phyloP scores from a whole-genome alignment of 2,113 vertebrate genomes.

The Budorcas taxicolor region DNA sequence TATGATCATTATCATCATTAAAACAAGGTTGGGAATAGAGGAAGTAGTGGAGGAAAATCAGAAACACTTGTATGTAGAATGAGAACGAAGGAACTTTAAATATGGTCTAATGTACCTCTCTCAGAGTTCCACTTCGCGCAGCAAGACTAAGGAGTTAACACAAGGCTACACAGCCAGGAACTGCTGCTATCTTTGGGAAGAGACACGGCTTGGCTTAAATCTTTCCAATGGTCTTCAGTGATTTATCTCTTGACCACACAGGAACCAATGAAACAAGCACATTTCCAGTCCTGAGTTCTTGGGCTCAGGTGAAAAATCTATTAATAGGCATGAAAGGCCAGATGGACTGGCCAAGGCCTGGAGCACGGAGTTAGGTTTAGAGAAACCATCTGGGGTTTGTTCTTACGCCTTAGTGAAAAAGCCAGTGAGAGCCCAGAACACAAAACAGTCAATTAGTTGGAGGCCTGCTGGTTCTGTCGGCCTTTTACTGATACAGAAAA shows the following conservation, averaged over 20 bases:
- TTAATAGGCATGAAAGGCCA: slow-evolving; percentile 69
- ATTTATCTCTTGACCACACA: slow-evolving; percentile 55
- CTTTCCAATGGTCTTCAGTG: neutral
- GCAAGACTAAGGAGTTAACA: neutral
- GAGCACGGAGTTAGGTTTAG: slow-evolving; percentile 45
- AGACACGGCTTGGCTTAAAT: neutral
- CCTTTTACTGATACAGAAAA: neutral
- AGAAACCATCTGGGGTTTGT: slow-evolving; percentile 35
- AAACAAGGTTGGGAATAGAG: neutral
- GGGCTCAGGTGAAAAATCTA: slow-evolving; percentile 55
- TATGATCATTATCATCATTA: neutral
- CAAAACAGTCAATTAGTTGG: neutral
- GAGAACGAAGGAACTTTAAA: neutral
- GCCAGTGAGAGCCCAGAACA: slow-evolving; percentile 18
- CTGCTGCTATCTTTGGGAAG: neutral
- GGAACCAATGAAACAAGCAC: slow-evolving; percentile 34
- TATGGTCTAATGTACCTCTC: neutral
- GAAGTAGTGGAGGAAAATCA: neutral
- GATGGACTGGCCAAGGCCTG: slow-evolving; percentile 52
- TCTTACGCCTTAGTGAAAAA: slow-evolving; percentile 25
- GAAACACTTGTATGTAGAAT: neutral
- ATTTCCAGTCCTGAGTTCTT: slow-evolving; percentile 52
- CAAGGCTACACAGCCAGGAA: neutral
- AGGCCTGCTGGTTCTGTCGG: neutral
- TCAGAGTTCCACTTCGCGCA: neutral